These are phyloP conservation scores for Prochilodus magdalenae DNA, from an alignment of 2,113 vertebrate genomes.

Conservation along the genomic window DNA sequence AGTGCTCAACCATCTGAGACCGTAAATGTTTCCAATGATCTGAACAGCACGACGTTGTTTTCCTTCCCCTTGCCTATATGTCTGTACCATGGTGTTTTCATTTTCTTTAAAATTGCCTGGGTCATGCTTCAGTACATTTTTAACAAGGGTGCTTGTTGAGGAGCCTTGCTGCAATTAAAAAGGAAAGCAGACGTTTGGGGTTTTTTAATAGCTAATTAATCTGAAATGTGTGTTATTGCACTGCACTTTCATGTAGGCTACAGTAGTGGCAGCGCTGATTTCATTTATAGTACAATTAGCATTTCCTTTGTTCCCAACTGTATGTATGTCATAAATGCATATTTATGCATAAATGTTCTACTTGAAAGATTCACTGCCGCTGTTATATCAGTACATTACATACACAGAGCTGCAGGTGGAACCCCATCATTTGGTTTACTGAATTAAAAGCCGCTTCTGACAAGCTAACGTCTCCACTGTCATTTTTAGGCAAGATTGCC, in stretches of 20 bases:
- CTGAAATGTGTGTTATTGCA: slow-evolving; percentile 71
- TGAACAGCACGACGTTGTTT: slow-evolving; percentile 52
- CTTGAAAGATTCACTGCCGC: background rate
- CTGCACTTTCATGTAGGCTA: slow-evolving; percentile 52
- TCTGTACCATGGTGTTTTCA: slow-evolving; percentile 6
- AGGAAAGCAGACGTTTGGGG: slow-evolving; percentile 55
- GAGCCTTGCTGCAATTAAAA: slow-evolving; percentile 73
- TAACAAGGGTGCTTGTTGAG: slow-evolving; percentile 62
- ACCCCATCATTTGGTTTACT: background rate
- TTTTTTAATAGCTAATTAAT: slow-evolving; percentile 64
- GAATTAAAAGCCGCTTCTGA: slow-evolving; percentile 5
- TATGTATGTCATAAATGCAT: slow-evolving; percentile 25
- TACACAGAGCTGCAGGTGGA: background rate
- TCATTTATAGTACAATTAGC: slow-evolving; percentile 51
- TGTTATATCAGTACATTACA: background rate
- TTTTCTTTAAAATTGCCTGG: slow-evolving; percentile 57
- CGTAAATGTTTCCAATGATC: slow-evolving; percentile 5
- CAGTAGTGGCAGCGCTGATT: slow-evolving; percentile 40
- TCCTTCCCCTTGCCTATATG: slow-evolving; percentile 43
- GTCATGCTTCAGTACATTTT: slow-evolving; percentile 64
- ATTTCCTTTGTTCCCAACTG: slow-evolving; percentile 38
- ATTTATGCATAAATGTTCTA: background rate
- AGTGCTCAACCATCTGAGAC: background rate
- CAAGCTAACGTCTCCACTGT: slow-evolving; percentile 16
- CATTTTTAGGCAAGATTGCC: slow-evolving; percentile 31